Conservation (phyloP, 2,797 vertebrate genomes). For the Sciurus carolinensis region DNA sequence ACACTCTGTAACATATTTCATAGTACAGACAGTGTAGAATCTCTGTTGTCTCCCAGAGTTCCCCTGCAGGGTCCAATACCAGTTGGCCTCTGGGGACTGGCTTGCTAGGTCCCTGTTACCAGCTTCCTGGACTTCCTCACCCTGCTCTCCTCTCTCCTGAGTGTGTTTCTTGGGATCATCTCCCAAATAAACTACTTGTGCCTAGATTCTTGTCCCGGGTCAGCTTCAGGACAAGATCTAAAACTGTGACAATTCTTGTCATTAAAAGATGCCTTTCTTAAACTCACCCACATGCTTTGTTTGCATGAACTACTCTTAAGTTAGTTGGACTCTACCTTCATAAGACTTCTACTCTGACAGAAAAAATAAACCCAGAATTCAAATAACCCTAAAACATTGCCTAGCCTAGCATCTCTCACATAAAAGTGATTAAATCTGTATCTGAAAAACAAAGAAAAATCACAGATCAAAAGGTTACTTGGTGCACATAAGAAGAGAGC, state of each 20-base stretch:
- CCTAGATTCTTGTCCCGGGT: slow-evolving; percentile 42
- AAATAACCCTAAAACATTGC: background rate
- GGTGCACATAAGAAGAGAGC: background rate
- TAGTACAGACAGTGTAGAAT: background rate
- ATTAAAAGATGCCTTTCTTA: background rate
- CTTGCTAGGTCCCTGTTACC: background rate
- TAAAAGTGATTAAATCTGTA: background rate
- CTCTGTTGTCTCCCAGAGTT: background rate
- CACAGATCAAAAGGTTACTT: background rate
- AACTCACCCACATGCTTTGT: background rate
- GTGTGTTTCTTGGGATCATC: background rate
- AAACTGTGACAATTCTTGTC: background rate
- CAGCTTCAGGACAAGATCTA: background rate
- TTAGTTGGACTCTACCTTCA: background rate
- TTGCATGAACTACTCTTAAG: background rate
- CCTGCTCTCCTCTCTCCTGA: background rate
- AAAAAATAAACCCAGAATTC: slow-evolving; percentile 47
- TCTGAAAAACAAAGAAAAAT: slow-evolving; percentile 45
- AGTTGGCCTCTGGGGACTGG: background rate
- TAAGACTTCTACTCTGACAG: background rate
- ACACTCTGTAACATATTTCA: background rate
- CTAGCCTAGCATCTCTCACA: background rate
- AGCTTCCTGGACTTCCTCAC: background rate
- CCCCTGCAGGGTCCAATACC: background rate
- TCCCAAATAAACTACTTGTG: background rate